These are phyloP conservation scores for Raphicerus campestris DNA, from an alignment of 2,113 vertebrate species.

Conservation along the genomic window DNA sequence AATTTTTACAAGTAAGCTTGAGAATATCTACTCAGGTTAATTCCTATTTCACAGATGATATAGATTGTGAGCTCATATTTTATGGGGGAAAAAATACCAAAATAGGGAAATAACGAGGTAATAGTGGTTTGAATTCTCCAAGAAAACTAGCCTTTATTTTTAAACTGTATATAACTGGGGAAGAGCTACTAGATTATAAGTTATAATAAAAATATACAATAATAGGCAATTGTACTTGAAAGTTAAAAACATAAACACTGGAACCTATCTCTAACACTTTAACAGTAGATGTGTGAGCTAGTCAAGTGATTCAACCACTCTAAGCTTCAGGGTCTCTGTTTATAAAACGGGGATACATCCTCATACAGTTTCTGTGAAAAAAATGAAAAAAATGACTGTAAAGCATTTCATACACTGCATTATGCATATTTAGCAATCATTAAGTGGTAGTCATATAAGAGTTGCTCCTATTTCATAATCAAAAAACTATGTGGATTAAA, in stretches of 20 bases:
- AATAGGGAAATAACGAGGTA: background rate
- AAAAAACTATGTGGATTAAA: background rate
- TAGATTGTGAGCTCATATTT: background rate
- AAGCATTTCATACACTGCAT: conserved; percentile 6
- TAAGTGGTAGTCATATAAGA: background rate
- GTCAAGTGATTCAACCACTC: background rate
- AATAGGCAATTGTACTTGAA: background rate
- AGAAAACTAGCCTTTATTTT: conserved; percentile 30
- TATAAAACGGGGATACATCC: background rate
- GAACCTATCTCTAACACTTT: background rate
- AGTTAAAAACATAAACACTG: background rate
- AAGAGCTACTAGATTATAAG: conserved; percentile 17
- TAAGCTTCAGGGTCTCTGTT: background rate
- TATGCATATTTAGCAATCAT: background rate
- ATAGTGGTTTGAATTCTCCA: background rate
- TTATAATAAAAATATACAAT: conserved; percentile 19
- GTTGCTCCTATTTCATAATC: background rate
- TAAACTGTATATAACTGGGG: background rate
- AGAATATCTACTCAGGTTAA: conserved; percentile 8
- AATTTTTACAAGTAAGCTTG: conserved; percentile 22
- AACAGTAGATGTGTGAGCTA: background rate
- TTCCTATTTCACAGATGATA: background rate
- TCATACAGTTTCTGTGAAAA: background rate
- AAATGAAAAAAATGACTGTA: background rate
- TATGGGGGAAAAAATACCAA: background rate